Conservation (phyloP, 2,797 vertebrate species). For the Telmatherina bonti region DNA sequence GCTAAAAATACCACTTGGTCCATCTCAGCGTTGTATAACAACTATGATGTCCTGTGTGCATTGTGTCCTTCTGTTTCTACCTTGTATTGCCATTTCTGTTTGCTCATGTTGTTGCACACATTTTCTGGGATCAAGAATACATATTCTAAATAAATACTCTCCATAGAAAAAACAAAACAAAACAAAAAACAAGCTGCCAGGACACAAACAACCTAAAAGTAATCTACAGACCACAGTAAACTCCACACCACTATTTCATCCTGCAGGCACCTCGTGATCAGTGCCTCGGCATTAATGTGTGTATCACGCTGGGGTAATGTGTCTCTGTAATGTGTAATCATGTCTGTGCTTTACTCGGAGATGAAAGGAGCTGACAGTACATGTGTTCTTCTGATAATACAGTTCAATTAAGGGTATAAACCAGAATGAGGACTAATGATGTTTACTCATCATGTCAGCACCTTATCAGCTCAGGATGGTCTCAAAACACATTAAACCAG, state of each 20-base stretch:
- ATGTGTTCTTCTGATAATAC: constrained; percentile 66
- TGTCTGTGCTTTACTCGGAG: constrained; percentile 56
- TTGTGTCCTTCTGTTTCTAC: not conserved
- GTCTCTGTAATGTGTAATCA: constrained; percentile 73
- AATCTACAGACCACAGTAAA: constrained; percentile 29
- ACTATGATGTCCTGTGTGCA: not conserved
- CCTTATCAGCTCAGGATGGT: constrained; percentile 40
- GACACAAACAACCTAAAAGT: constrained; percentile 56
- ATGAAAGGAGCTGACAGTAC: constrained; percentile 67
- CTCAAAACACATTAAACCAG: constrained; percentile 27
- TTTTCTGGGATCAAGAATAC: too few relatives aligned
- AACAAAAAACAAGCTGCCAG: constrained; percentile 23
- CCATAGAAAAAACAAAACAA: too few relatives aligned
- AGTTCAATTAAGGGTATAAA: constrained; percentile 65
- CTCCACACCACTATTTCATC: constrained; percentile 47
- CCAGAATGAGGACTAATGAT: constrained; percentile 66
- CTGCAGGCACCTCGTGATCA: constrained; percentile 54
- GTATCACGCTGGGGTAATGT: constrained; percentile 63
- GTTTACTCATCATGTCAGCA: constrained; percentile 59
- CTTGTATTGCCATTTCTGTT: not conserved
- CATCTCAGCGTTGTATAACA: too few relatives aligned
- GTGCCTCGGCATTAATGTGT: constrained; percentile 57
- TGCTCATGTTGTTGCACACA: not conserved
- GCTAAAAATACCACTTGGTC: too few relatives aligned
- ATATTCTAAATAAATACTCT: not conserved